phyloP scores from a whole-genome alignment of 1,140 invertebrate species.

The Lutraria rhynchaena region DNA sequence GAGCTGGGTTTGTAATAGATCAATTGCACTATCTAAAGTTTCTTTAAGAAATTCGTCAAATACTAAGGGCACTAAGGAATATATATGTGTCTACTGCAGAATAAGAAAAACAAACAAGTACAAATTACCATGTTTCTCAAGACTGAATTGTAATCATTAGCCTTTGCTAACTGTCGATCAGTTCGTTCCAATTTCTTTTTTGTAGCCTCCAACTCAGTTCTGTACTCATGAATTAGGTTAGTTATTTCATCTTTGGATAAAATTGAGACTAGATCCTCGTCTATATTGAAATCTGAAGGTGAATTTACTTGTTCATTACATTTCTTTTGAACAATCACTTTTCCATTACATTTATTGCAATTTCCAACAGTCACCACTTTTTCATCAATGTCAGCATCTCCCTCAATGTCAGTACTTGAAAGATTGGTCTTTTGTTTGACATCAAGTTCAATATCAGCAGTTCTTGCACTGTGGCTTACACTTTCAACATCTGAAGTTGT shows the following conservation, averaged over 20 bases:
- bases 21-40: not conserved
- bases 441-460: too few relatives aligned
- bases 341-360: too few relatives aligned
- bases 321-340: too few relatives aligned
- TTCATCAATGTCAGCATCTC: too few relatives aligned
- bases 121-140: conserved; percentile 56
- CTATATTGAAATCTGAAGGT: not conserved
- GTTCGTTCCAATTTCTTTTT: conserved; percentile 49
- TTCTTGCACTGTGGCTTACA: too few relatives aligned
- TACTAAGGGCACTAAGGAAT: not conserved
- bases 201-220: conserved; percentile 44
- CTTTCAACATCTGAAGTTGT: too few relatives aligned
- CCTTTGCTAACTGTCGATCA: conserved; percentile 50
- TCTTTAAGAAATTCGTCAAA: not conserved
- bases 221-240: conserved; percentile 29
- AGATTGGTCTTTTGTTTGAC: too few relatives aligned
- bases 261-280: conserved; percentile 13
- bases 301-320: not conserved
- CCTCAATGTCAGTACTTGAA: too few relatives aligned
- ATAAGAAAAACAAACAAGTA: not conserved
- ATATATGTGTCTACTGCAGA: not conserved
- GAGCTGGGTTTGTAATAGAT: not conserved
- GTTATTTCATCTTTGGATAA: conserved; percentile 22
- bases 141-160: conserved; percentile 62
- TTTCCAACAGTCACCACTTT: too few relatives aligned